Evolutionary conservation across 2,113 vertebrate species (phyloP).

Genomic region (Sisor rabdophorus): DNA sequence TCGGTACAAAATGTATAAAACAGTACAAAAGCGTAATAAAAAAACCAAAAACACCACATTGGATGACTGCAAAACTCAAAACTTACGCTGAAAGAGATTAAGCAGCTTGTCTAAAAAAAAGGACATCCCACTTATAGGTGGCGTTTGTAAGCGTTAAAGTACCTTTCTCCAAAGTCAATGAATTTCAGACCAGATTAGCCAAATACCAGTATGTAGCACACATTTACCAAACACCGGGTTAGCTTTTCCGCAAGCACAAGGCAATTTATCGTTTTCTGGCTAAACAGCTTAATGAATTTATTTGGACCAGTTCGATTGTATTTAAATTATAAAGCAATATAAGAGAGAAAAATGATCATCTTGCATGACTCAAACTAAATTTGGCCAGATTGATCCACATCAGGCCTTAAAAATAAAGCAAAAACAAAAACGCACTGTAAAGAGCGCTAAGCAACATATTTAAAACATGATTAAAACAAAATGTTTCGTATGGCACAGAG

Average conservation of each 20-base stretch:
- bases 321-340: slow-evolving; percentile 15
- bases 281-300: not conserved
- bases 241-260: not conserved
- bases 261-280: not conserved
- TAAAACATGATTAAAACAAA: not conserved
- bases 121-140: not conserved
- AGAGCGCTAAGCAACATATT: not conserved
- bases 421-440: not conserved
- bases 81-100: not conserved
- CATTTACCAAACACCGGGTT: not conserved
- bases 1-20: slow-evolving; percentile 43
- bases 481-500: slow-evolving; percentile 15
- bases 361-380: not conserved
- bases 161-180: not conserved
- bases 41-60: slow-evolving; percentile 25
- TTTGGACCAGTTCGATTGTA: slow-evolving; percentile 1
- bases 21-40: slow-evolving; percentile 22
- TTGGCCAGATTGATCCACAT: slow-evolving; percentile 21
- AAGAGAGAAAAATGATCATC: not conserved
- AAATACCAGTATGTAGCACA: not conserved
- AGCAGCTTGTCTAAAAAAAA: not conserved
- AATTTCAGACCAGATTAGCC: not conserved
- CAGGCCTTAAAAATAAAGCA: not conserved
- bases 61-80: not conserved
- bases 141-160: not conserved